A percentile compares a stretch with the other conserved stretches of the same genome.
Conservation (phyloP, 2,888 invertebrate species). For the Autographa pulchrina region DNA sequence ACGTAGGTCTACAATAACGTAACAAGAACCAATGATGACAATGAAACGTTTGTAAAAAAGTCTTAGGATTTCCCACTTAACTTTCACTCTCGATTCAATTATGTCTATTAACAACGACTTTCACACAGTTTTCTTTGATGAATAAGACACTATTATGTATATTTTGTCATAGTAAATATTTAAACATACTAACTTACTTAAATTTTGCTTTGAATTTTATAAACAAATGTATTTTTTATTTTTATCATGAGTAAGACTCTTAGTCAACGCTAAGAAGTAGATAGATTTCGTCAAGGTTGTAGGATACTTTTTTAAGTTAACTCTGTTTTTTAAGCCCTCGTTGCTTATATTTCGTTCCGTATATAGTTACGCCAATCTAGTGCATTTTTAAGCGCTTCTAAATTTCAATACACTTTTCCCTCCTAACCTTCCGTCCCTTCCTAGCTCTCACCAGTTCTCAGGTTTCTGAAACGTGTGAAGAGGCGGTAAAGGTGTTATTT, state of each 20-base stretch:
- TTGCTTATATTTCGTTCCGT: no score
- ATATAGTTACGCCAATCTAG: no score
- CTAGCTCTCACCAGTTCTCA: no score
- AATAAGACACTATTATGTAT: conserved; percentile 45
- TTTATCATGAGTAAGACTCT: no score
- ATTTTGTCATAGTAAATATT: conserved; percentile 16
- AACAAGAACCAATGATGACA: conserved; percentile 62
- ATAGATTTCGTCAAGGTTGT: no score
- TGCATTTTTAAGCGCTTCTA: neutral
- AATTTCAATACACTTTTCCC: neutral
- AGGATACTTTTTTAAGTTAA: no score
- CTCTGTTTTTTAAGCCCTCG: no score
- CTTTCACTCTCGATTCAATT: conserved; percentile 82
- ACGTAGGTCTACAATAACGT: conserved; percentile 28
- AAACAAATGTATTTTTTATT: no score
- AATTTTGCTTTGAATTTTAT: no score
- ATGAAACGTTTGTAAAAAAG: conserved; percentile 65
- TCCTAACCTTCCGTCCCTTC: no score
- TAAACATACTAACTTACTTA: no score
- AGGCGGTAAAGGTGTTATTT: conserved; percentile 9
- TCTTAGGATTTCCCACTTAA: conserved; percentile 68
- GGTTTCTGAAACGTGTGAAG: neutral
- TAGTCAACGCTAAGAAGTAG: no score
- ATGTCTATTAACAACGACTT: conserved; percentile 73
- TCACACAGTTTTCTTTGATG: conserved; percentile 73